Evolutionary conservation across 2,888 invertebrate genomes (phyloP), one percentile per base, ranked within the genome.

Genomic region (Crematogaster levior): DNA sequence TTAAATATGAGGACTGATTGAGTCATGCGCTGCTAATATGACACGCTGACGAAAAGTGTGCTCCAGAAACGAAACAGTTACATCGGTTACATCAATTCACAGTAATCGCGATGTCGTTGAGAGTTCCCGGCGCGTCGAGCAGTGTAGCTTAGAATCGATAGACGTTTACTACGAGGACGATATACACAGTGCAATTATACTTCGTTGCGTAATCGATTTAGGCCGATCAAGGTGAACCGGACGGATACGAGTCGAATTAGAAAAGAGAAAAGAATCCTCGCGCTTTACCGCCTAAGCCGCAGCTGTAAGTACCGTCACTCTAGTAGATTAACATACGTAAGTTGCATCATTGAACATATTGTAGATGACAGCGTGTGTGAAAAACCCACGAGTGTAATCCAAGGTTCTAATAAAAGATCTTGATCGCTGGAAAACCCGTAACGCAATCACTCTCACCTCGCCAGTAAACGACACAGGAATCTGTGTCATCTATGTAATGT

Each of bases 361-460:
- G 68, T 88, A 90, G 86, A 68, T 68, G 70, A 82, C 80, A 85
- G 82, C 82, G 81, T 87, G 79, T 74, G 82, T 79, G 73, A 65
- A 65, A 82, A 81, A 86, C 85, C 87, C 82, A 90, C 86, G 77
- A 79, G 90, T 92, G 90, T 93, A 91, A 90, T 85, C 88, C 87
- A 88, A 90, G 87, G 37, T 92, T 92, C 91, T 90, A 93, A 93
- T 92, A 93, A 92, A 92, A 79, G 37, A 88, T 89, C 88, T 89
- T 93, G 90, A 93, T 88, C 88, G 87, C 88, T 90, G 88, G 34
- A 34, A 56, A 5, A 21, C 30, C 43, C 30, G 15, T 34, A 51
- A 48, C 24, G 9, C 12, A 43, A 30, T 77, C 30, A 70, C 12
- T 43, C 18, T 43, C 18, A 24, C 10, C 12, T 12, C 6, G n/a